Evolutionary conservation across 2,113 vertebrate species (phyloP), one percentile per base, ranked within the genome.

Genomic region (Gymnorhina tibicen): DNA sequence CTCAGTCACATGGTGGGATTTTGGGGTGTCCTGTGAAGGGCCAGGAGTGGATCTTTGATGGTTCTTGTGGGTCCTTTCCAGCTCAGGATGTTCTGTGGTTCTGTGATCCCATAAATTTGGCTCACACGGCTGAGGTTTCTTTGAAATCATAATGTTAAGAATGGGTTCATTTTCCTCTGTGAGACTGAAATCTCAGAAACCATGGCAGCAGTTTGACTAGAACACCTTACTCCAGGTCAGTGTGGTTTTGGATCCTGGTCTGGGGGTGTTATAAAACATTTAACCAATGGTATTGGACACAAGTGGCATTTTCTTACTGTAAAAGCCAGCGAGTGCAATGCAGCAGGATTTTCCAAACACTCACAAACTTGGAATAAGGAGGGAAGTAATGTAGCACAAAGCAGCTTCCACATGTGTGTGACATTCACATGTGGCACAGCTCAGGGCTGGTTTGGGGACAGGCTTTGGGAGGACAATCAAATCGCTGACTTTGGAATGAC

Each of bases 391-490:
- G 9, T 1, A 35, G 46, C 13, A 47, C 7, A 13, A 5, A 19
- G 47, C 33, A 75, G 42, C 10, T 55, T 13, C 50, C 24, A 6
- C 7, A 10, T 2, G 0, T 3, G 11, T 27, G 21, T n/a, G 9
- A 7, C 11, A 20, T 4, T 3, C 50, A 13, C 26, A 21, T 3
- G 6, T 4, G 7, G 46, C 1, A 33, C 37, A 5, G 23, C 64
- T 59, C 69, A 22, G 77, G 76, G 88, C 60, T 52, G 41, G 6
- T 32, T 39, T 44, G 18, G 74, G 67, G n/a, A 7, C 35, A 32
- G 2, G 18, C 37, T 69, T 14, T 56, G 5, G 1, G 41, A 13
- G 35, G 20, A 85, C 50, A 77, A 50, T n/a, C 44, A 17, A 60
- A 76, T 9, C 0, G 4, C 77, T 69, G 88, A 16, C 27, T 44